Percentiles rank a stretch among this genome's conserved stretches.
Evolutionary conservation across 2,797 vertebrate species (phyloP).

Genomic region (Tamandua tetradactyla): DNA sequence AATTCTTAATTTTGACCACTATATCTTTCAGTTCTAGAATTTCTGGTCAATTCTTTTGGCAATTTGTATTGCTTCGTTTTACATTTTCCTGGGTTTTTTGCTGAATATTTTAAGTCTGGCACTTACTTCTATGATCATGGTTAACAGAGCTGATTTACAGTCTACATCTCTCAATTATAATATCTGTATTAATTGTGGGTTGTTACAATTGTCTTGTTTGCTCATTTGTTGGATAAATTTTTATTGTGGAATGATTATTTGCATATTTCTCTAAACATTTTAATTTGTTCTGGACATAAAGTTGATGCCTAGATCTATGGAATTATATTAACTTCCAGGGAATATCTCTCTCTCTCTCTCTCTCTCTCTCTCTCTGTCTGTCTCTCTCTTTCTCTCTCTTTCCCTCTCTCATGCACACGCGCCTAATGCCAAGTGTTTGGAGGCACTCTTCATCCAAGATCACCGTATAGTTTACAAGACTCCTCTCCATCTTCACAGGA

Average conservation of each 20-base stretch:
- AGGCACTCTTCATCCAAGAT: not conserved
- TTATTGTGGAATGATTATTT: not conserved
- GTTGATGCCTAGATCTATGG: not conserved
- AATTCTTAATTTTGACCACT: slow-evolving; percentile 14
- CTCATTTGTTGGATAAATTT: not conserved
- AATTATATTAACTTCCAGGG: not conserved
- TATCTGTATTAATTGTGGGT: not conserved
- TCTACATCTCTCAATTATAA: not conserved
- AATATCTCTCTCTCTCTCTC: not conserved
- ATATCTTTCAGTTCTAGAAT: not conserved
- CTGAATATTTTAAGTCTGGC: not conserved
- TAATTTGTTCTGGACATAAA: not conserved
- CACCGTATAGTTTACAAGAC: not conserved
- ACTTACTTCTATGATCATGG: not conserved
- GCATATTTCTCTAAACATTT: not conserved
- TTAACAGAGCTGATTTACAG: not conserved
- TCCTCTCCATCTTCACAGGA: not conserved
- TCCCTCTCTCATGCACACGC: too few species aligned
- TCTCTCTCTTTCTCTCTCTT: too few species aligned
- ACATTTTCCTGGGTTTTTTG: not conserved
- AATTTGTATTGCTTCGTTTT: not conserved
- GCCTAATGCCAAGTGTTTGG: not conserved
- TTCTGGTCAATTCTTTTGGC: not conserved
- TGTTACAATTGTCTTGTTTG: not conserved
- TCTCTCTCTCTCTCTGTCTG: too few species aligned